A percentile compares a stretch with the other conserved stretches of the same genome.
phyloP scores from a whole-genome alignment of 2,113 vertebrate species.

The Tupaia tana region DNA sequence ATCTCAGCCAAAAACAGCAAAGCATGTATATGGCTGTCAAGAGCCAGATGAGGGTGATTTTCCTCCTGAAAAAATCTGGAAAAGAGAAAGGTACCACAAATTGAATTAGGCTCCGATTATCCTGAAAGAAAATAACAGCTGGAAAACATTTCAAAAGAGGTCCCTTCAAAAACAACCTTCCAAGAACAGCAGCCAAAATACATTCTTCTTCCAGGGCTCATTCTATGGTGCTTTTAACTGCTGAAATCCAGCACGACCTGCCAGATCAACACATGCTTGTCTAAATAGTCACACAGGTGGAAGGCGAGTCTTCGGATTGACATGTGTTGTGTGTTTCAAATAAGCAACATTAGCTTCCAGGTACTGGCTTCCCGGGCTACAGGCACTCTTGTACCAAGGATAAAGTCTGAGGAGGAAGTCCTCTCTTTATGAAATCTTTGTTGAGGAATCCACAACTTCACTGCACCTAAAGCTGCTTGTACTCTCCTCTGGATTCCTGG shows the following conservation, averaged over 20 bases:
- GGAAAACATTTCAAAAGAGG: slow-evolving; percentile 71
- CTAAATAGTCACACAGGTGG: not conserved
- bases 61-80: slow-evolving; percentile 54
- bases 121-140: slow-evolving; percentile 76
- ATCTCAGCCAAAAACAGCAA: not conserved
- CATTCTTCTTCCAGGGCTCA: slow-evolving; percentile 38
- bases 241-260: not conserved
- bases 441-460: not conserved
- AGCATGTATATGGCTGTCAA: not conserved
- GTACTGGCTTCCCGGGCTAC: not conserved
- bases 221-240: not conserved
- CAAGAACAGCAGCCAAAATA: slow-evolving; percentile 50
- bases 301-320: not conserved
- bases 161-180: slow-evolving; percentile 43
- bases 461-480: no score
- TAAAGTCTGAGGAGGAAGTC: not conserved
- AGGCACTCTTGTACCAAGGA: not conserved
- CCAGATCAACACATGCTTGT: not conserved
- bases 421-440: not conserved
- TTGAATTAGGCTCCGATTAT: slow-evolving; percentile 73
- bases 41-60: slow-evolving; percentile 55
- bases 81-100: slow-evolving; percentile 64
- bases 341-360: not conserved
- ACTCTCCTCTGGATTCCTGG: not conserved
- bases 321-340: not conserved